Evolutionary conservation across 2,113 vertebrate species (phyloP), one percentile per base, ranked within the genome.

Genomic region (Dolichallabes microphthalmus): DNA sequence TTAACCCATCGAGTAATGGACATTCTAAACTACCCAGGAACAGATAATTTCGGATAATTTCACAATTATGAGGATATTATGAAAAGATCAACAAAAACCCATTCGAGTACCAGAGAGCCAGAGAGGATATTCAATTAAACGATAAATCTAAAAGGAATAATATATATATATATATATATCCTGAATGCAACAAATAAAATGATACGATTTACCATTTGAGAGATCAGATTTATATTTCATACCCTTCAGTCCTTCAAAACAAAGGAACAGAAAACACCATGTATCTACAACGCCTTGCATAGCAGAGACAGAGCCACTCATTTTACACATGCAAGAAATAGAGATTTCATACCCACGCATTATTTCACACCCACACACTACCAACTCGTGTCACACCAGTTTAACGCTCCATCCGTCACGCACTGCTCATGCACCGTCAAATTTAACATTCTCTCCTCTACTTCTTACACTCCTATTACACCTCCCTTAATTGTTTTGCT

Each of bases 401-500:
- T 87, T 83, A 88, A 86, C 82, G 57, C 60, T 83, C 82, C 84
- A 83, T 86, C 86, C 74, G 53, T 85, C 71, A 80, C 82, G 82
- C 82, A 50, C 61, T 90, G 81, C 89, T 80, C 50, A 80, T 74
- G 82, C 81, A 77, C 88, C 89, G 92, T 92, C 90, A 90, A 60
- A 86, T 88, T 88, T 90, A 88, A 84, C 89, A 88, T 86, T 82
- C 61, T 71, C 82, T 83, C 78, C 85, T 87, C 90, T 86, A 90
- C 85, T 86, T 85, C 84, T 84, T 86, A 88, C 83, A 89, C 87
- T 91, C 88, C 88, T 82, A 91, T 91, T 90, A 89, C 90, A 90
- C 30, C 88, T 83, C 60, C 71, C 88, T 84, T 94, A 92, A 94
- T 93, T 93, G 90, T 93, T 92, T 93, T 90, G 83, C 88, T 90